Percentiles rank a stretch among this genome's conserved stretches.
These are phyloP conservation scores for Sorex fumeus DNA, from an alignment of 2,113 vertebrate species.

Conservation along the genomic window DNA sequence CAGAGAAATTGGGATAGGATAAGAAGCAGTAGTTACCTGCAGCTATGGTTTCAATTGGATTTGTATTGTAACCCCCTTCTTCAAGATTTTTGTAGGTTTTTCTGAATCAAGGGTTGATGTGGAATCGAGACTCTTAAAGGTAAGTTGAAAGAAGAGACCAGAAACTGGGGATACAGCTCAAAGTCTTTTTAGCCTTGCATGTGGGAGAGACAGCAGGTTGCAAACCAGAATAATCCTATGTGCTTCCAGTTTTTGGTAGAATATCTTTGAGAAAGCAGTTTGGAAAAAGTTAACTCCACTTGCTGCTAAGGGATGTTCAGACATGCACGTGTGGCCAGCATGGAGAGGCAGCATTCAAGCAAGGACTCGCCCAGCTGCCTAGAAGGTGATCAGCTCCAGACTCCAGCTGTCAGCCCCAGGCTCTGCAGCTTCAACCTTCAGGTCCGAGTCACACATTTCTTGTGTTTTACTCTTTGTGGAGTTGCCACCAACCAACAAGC, in stretches of 20 bases:
- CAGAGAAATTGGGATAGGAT: neutral
- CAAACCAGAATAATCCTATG: neutral
- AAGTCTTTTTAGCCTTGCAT: too few species aligned
- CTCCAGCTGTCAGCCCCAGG: neutral
- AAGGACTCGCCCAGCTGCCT: neutral
- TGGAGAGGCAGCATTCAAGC: neutral
- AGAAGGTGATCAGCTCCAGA: neutral
- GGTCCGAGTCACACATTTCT: neutral
- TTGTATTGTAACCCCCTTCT: neutral
- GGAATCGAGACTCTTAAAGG: neutral
- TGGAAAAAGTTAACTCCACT: neutral
- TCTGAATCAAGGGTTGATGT: neutral
- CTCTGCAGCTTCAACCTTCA: neutral
- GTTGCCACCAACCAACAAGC: neutral
- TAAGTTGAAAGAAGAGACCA: neutral
- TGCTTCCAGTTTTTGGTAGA: neutral
- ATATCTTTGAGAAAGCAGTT: neutral
- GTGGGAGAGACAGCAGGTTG: too few species aligned
- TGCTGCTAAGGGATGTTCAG: neutral
- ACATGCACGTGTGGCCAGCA: neutral
- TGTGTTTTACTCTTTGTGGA: neutral
- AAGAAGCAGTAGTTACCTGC: neutral
- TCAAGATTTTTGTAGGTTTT: neutral
- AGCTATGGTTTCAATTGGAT: neutral
- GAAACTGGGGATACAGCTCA: neutral